phyloP scores from a whole-genome alignment of 1,140 invertebrate genomes.

The Halotydeus destructor region DNA sequence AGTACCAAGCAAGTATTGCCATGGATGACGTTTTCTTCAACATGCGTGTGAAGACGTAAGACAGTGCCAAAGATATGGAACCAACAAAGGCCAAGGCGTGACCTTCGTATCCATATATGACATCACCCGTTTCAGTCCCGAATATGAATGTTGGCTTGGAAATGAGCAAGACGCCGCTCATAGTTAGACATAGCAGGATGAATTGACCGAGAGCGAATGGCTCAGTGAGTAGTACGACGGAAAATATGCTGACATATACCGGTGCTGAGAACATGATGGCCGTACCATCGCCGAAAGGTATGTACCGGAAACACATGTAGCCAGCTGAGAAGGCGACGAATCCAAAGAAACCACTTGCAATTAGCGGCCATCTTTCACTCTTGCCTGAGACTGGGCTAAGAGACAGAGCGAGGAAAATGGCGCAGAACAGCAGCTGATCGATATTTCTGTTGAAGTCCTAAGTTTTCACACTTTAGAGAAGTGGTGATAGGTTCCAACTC shows the following conservation, averaged over 20 bases:
- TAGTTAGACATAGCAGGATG: constrained; percentile 26
- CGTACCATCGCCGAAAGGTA: constrained; percentile 34
- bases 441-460: constrained; percentile 3
- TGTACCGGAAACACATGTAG: constrained; percentile 37
- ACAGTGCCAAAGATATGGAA: too few relatives aligned
- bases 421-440: constrained; percentile 7
- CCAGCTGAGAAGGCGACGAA: constrained; percentile 23
- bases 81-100: too few relatives aligned
- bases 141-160: constrained; percentile 30
- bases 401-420: not conserved
- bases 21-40: too few relatives aligned
- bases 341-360: constrained; percentile 7
- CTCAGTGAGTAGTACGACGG: constrained; percentile 30
- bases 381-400: constrained; percentile 1
- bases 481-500: not conserved
- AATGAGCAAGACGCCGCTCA: constrained; percentile 30
- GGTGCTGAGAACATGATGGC: constrained; percentile 36
- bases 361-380: constrained; percentile 3
- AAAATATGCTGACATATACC: constrained; percentile 31
- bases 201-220: constrained; percentile 31
- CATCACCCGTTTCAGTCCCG: constrained; percentile 13
- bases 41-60: too few relatives aligned
- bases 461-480: too few relatives aligned
- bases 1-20: too few relatives aligned
- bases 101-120: too few relatives aligned